A percentile compares a stretch with the other conserved stretches of the same genome.
Conservation (phyloP, 2,888 invertebrate genomes). For the Hololepta plana region DNA sequence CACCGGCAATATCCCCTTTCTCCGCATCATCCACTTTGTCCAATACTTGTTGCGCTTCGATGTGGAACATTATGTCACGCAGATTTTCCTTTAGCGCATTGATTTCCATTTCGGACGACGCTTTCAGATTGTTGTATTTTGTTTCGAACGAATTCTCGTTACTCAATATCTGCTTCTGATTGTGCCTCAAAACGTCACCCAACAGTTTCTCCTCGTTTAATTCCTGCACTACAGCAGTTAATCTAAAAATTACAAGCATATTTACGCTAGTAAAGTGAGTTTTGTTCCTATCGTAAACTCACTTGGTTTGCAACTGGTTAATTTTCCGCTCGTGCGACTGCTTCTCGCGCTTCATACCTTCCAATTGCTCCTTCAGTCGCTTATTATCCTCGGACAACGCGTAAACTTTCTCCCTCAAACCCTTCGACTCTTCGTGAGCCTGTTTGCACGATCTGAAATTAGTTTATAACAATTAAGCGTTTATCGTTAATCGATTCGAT, state of each 20-base stretch:
- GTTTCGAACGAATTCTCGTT: conserved; percentile 38
- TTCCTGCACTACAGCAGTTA: conserved; percentile 48
- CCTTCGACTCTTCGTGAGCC: conserved; percentile 19
- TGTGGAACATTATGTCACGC: conserved; percentile 90
- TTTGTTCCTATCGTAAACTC: conserved; percentile 8
- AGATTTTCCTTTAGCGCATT: conserved; percentile 79
- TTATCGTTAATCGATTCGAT: not conserved
- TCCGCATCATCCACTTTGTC: too few species aligned
- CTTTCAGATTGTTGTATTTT: conserved; percentile 25
- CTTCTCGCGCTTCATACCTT: conserved; percentile 43
- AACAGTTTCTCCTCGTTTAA: conserved; percentile 73
- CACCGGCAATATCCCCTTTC: too few species aligned
- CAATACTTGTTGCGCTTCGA: conserved; percentile 64
- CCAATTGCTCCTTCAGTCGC: conserved; percentile 28
- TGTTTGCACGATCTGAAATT: conserved; percentile 22
- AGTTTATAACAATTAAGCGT: not conserved
- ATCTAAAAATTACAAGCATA: too few species aligned
- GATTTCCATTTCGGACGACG: conserved; percentile 45
- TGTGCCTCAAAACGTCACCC: conserved; percentile 55
- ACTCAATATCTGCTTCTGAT: conserved; percentile 55
- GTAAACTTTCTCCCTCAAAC: conserved; percentile 30
- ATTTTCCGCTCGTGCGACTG: conserved; percentile 51
- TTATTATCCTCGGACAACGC: conserved; percentile 31
- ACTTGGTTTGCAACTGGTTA: conserved; percentile 41
- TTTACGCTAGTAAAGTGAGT: conserved; percentile 2